Base-by-base conservation (phyloP, 2,797 vertebrate species). In the Sylvilagus floridanus region DNA sequence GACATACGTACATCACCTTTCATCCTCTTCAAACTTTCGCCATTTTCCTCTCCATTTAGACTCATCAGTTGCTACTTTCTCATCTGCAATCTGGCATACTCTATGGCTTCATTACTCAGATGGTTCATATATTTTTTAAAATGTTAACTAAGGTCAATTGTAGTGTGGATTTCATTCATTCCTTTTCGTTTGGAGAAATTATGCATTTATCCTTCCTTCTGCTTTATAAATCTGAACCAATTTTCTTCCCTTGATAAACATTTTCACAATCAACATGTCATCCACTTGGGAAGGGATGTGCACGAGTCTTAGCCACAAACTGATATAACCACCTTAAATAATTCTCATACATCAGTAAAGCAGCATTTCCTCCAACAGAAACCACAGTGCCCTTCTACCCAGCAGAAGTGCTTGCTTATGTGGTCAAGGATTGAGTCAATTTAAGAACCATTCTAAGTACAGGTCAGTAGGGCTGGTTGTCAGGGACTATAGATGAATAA, bases 181-280 rank as follows among this genome's bases (percentile, higher is more conserved):
- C 37, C 57, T 81, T 91, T 96, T 84, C 13, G 1, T 69, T 88
- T 88, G 79, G 63, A 91, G 68, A 88, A 91, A 26, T 37, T 22
- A 66, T 35, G 19, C 4, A 19, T 60, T 62, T 75, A 32, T 81
- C 6, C 16, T 95, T 90, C 13, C 35, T 94, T 95, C 76, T 82
- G 28, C 5, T 82, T 77, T 85, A 37, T 68, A 79, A 3, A 22
- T 95, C 92, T 42, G 47, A 85, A 65, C 9, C 28, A 4, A 0
- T 75, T 92, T 96, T 85, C 65, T 88, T 68, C 24, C 65, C n/a
- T 92, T 77, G 32, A 90, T 71, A 90, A 93, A 96, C 28, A 28
- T 84, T 87, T 94, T 76, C 52, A 68, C 62, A 79, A 0, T 82
- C 50, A 50, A 3, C 16, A 19, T 3, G 5, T 7, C 65, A 21